Evolutionary conservation across 2,888 invertebrate species (phyloP), one percentile per base, ranked within the genome.

Genomic region (Ischnura elegans): DNA sequence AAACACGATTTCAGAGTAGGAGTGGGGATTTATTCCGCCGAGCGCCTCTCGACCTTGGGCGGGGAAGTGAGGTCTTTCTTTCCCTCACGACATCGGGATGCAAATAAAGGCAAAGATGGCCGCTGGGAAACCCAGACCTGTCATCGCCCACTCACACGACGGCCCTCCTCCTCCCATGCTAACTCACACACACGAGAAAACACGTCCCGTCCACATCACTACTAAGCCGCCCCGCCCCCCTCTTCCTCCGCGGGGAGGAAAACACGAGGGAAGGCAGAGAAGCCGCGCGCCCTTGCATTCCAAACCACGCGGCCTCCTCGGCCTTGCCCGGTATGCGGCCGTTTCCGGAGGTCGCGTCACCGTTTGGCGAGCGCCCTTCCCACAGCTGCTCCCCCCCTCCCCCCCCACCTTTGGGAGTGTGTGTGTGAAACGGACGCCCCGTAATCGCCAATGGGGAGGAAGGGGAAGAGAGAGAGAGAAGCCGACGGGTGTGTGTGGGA

Each of bases 271-370:
- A 85, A 43, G 13, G 85, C 3, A 4, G 43, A 43, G n/a, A 19
- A 85, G 85, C 19, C 51, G 87, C 42, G 61, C 61, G 90, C 90
- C 90, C 90, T 90, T 90, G 90, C 87, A 87, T 87, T 87, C 87
- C 87, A 55, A 55, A 55, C 90, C 55, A 90, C 90, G 66, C 55
- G 46, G 47, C 55, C 42, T 87, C 42, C 87, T 42, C 87, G 87
- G 21, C 61, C 87, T 87, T 87, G 87, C 87, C 87, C 87, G 87
- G 87, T 61, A 61, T 87, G 90, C 66, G 61, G 43, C 51, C 90
- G 61, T 66, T 90, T 90, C 90, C 90, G 90, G 90, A 90, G 90
- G 90, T 61, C 90, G 61, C 90, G 61, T 90, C 90, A 66, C 90
- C 90, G 90, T 61, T 87, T 87, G 87, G 87, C 87, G 87, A 87